phyloP scores from a whole-genome alignment of 2,797 vertebrate genomes.

The Neosilurus mollespiculum region DNA sequence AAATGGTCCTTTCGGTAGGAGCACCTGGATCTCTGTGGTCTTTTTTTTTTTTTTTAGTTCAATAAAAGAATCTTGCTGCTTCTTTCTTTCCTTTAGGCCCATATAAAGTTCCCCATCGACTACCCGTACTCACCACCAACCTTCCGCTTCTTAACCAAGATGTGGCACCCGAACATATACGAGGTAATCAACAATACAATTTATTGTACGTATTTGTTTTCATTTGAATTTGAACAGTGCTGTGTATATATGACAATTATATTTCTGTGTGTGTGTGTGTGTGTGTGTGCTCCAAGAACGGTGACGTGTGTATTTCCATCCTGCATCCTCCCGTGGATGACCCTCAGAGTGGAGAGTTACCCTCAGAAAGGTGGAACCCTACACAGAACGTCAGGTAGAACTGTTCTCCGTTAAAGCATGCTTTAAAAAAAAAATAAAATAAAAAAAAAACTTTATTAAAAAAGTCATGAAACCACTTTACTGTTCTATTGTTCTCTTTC shows the following conservation, averaged over 20 bases:
- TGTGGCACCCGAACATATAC: constrained; percentile 99
- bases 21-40: not conserved
- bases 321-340: constrained; percentile 97
- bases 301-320: constrained; percentile 98
- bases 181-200: constrained; percentile 78
- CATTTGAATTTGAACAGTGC: not conserved
- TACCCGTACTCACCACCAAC: constrained; percentile 98
- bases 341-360: constrained; percentile 95
- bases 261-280: not conserved
- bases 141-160: constrained; percentile 99
- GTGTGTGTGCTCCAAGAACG: constrained; percentile 77
- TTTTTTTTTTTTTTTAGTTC: not conserved
- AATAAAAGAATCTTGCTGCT: not conserved
- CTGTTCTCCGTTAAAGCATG: not conserved
- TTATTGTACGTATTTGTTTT: not conserved
- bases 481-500: constrained; percentile 17
- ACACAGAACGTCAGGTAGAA: constrained; percentile 95
- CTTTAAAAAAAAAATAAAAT: too few species aligned
- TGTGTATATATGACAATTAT: not conserved
- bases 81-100: constrained; percentile 78
- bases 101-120: constrained; percentile 98
- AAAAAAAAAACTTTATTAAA: too few species aligned
- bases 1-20: too few species aligned
- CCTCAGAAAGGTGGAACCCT: constrained; percentile 97
- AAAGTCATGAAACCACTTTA: too few species aligned